Evolutionary conservation across 2,797 vertebrate species (phyloP).

Genomic region (Bufotes viridis): DNA sequence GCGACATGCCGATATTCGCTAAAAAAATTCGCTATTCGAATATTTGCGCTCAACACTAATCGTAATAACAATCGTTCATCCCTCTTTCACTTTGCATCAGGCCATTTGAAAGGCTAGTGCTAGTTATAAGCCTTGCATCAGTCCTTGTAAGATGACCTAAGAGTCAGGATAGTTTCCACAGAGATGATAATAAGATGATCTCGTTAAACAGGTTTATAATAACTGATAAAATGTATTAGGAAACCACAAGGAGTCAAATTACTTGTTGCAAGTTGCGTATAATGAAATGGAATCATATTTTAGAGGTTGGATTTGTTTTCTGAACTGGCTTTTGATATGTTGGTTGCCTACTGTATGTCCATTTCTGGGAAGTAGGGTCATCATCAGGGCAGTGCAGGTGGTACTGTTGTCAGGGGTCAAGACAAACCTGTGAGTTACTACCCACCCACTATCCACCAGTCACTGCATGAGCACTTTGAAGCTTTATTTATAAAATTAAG

Average conservation of each 20-base stretch:
- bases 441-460: neutral
- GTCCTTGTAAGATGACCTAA: neutral
- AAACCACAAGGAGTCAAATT: neutral
- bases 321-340: neutral
- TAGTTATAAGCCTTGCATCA: no score
- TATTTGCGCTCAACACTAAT: no score
- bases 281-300: neutral
- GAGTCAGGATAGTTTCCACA: neutral
- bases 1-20: no score
- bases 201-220: conserved; percentile 3
- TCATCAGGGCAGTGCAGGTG: no score
- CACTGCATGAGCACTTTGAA: neutral
- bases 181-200: conserved; percentile 1
- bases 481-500: neutral
- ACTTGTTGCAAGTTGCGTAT: neutral
- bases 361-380: neutral
- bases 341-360: neutral
- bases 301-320: neutral
- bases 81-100: no score
- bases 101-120: no score
- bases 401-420: neutral
- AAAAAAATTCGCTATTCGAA: no score
- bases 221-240: neutral
- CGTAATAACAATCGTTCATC: no score
- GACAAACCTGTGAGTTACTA: neutral